Evolutionary conservation across 2,888 invertebrate species (phyloP).

Genomic region (Octodonta nipae): DNA sequence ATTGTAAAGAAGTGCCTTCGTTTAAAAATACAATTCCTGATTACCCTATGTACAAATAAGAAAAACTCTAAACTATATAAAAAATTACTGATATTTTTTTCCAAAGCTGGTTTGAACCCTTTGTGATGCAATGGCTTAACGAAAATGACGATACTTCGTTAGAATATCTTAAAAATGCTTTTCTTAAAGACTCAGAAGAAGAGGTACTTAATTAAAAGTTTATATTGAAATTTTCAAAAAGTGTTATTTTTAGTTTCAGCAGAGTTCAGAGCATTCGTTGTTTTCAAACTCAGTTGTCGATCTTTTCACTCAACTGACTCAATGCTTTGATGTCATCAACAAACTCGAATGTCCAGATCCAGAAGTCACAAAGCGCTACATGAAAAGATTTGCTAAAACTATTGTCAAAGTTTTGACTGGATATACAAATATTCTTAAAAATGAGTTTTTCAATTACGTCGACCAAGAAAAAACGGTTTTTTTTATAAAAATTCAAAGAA

Average conservation of each 20-base stretch:
- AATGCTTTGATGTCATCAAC: constrained; percentile 98
- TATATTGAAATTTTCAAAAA: too few relatives aligned
- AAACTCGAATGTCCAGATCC: constrained; percentile 99
- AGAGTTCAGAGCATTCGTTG: constrained; percentile 94
- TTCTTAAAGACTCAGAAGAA: constrained; percentile 91
- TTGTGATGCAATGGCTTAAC: constrained; percentile 99
- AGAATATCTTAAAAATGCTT: constrained; percentile 97
- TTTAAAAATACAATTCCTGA: constrained; percentile 92
- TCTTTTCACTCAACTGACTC: constrained; percentile 97
- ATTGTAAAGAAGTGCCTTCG: constrained; percentile 93
- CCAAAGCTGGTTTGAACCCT: constrained; percentile 99
- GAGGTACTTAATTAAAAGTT: constrained; percentile 68
- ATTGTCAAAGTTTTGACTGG: constrained; percentile 95
- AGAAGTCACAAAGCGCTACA: constrained; percentile 96
- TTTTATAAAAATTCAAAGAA: too few relatives aligned
- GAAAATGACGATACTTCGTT: constrained; percentile 98
- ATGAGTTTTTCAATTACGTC: constrained; percentile 89
- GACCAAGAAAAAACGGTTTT: constrained; percentile 89
- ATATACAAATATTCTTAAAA: constrained; percentile 94
- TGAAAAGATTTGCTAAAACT: constrained; percentile 98
- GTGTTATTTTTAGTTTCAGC: constrained; percentile 70
- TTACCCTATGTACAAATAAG: too few relatives aligned
- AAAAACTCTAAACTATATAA: too few relatives aligned
- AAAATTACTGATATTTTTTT: too few relatives aligned
- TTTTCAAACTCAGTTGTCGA: constrained; percentile 99